A percentile compares a stretch with the other conserved stretches of the same genome.
phyloP scores from a whole-genome alignment of 1,140 invertebrate species.

The Batillaria attramentaria region DNA sequence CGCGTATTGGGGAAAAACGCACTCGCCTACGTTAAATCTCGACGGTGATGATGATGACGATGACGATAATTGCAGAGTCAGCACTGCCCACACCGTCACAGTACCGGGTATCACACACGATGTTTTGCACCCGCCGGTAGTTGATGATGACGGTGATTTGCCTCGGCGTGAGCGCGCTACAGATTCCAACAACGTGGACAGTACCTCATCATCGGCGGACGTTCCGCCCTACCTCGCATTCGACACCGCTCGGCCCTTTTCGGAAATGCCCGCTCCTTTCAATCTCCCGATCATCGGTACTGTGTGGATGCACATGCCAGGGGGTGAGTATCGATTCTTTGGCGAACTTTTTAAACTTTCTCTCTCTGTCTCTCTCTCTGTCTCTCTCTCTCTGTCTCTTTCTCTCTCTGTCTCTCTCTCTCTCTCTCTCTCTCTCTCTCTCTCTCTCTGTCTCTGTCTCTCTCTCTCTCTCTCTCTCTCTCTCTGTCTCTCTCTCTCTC shows the following conservation, averaged over 20 bases:
- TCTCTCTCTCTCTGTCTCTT: no score
- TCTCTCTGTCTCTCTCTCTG: background rate
- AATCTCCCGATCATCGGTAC: conserved; percentile 45
- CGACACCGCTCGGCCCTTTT: conserved; percentile 33
- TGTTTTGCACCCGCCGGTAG: background rate
- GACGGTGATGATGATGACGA: background rate
- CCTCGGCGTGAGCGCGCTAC: background rate
- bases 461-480: background rate
- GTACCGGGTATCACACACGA: no score
- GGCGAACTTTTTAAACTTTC: background rate
- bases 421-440: background rate
- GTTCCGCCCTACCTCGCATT: background rate
- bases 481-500: background rate
- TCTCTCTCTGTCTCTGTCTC: background rate
- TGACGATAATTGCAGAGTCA: background rate
- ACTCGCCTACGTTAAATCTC: no score
- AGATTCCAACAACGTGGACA: background rate
- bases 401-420: background rate
- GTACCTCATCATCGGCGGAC: background rate
- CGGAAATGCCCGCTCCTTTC: conserved; percentile 42
- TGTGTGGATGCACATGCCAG: conserved; percentile 39
- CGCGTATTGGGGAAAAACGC: no score
- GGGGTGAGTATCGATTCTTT: conserved; percentile 34
- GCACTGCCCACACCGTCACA: background rate
- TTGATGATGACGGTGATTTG: background rate